Base-by-base conservation (phyloP, 2,113 vertebrate species). In the Cyprinodon brontotheroides region DNA sequence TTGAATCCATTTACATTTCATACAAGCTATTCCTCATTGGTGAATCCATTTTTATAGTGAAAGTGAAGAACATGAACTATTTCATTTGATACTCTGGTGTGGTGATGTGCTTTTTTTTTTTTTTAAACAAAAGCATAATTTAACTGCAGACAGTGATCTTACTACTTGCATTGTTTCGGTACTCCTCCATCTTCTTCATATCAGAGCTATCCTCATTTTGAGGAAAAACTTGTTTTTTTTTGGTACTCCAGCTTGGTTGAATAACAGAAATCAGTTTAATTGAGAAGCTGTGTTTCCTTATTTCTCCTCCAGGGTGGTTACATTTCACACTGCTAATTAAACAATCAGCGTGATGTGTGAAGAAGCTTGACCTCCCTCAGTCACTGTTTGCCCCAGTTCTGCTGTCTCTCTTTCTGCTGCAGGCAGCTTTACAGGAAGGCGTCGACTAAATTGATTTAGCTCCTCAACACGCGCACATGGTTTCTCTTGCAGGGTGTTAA, bases 361-460 rank as follows among this genome's bases (percentile, higher is more conserved):
- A 68, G 80, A 88, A 57, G 50, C 50, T 57, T 57, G 50, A 57
- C 50, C 50, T 57, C 17, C 17, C 50, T 57, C 50, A 2, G 50
- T n/a, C 20, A 20, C 17, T 68, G 72, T 79, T 84, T 86, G 92
- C 84, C 89, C 88, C 69, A 86, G 57, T 80, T 70, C 85, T 81
- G 78, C 76, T 85, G 39, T 80, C 15, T 79, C 78, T 68, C 81
- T 63, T 64, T 39, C 61, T 80, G 78, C 81, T 74, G 60, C 1
- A 13, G 76, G 81, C 78, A 50, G 78, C 84, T 73, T 83, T 64
- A 60, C 79, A 57, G 60, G 69, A 77, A 82, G 62, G 70, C 84
- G 89, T 92, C 83, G 61, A 74, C 67, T 76, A 81, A 88, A 91
- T 90, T 87, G 86, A 90, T 92, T 87, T 77, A 78, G 68, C 77